phyloP scores from a whole-genome alignment of 2,888 invertebrate species.

The Serripes groenlandicus region DNA sequence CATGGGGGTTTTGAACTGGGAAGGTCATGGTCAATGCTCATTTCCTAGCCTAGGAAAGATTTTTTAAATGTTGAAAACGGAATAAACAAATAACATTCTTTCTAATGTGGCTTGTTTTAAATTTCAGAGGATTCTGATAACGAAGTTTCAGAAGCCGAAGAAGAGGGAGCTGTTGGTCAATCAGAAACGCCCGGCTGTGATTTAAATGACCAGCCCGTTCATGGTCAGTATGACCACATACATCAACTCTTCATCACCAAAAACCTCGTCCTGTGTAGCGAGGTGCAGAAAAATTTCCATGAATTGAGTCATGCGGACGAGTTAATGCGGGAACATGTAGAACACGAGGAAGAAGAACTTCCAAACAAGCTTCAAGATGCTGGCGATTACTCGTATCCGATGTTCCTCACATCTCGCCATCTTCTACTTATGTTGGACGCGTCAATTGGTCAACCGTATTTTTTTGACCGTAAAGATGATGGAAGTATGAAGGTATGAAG shows the following conservation, averaged over 20 bases:
- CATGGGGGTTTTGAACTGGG: no score
- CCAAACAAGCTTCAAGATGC: constrained; percentile 64
- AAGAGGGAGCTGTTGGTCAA: no score
- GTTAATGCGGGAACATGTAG: constrained; percentile 60
- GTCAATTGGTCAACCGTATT: constrained; percentile 74
- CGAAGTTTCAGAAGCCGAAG: no score
- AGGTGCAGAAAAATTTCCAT: constrained; percentile 81
- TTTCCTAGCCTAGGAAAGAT: no score
- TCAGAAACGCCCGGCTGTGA: no score
- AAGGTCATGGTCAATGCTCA: no score
- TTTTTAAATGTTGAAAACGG: no score
- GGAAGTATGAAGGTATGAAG: constrained; percentile 71
- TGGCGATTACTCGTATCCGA: constrained; percentile 70
- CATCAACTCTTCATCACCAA: constrained; percentile 37
- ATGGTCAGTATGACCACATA: constrained; percentile 71
- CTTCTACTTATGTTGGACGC: constrained; percentile 81
- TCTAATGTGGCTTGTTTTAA: no score
- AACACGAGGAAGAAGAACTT: constrained; percentile 58
- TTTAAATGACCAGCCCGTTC: no score
- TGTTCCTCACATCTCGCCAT: constrained; percentile 80
- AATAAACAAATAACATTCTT: no score
- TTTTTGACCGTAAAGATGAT: constrained; percentile 79
- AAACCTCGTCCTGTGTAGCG: constrained; percentile 81
- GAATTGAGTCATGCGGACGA: constrained; percentile 78
- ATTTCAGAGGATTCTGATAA: no score